Conservation (phyloP, 2,797 vertebrate species). For the Catharus ustulatus region DNA sequence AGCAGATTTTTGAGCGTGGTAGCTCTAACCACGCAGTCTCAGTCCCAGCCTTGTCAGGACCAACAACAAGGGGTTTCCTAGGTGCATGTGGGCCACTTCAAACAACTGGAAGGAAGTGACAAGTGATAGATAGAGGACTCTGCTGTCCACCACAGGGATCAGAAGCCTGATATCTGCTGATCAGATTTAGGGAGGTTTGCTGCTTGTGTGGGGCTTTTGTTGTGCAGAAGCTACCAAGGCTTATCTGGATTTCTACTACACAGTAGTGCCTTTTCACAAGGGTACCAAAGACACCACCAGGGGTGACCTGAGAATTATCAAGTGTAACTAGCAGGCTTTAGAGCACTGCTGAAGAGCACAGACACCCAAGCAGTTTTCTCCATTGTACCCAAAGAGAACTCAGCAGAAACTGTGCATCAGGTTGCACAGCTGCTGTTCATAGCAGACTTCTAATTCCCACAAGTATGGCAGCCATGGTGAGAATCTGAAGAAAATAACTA, state of each 20-base stretch:
- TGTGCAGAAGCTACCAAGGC: neutral
- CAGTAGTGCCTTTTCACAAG: neutral
- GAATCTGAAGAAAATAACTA: neutral
- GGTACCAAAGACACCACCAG: neutral
- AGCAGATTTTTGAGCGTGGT: neutral
- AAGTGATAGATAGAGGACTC: neutral
- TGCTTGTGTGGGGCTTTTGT: neutral
- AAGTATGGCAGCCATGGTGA: fast-evolving
- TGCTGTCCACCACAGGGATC: neutral
- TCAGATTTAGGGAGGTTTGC: neutral
- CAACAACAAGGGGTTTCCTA: neutral
- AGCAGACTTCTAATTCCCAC: neutral
- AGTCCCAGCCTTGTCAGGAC: neutral
- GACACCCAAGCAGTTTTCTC: neutral
- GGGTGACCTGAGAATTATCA: neutral
- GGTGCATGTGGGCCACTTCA: neutral
- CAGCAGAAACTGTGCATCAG: neutral
- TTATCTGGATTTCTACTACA: neutral
- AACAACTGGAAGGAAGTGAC: neutral
- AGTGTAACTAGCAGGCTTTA: neutral
- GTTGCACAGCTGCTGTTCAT: neutral
- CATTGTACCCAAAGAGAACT: neutral
- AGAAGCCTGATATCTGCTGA: neutral
- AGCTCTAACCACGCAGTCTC: neutral
- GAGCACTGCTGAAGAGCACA: neutral